phyloP scores from a whole-genome alignment of 2,797 vertebrate species.

The Lithobates pipiens region DNA sequence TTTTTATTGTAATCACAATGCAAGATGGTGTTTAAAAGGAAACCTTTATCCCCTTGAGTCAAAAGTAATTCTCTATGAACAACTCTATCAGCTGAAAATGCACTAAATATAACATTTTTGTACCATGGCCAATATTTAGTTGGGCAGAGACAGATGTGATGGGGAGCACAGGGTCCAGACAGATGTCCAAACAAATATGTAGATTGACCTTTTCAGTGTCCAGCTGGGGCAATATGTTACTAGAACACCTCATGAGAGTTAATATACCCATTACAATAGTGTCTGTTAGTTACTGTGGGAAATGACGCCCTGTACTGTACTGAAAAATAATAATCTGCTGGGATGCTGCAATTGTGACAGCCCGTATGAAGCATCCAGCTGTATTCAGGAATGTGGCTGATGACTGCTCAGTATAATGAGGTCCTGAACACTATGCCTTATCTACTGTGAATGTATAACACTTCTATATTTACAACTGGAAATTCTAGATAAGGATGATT shows the following conservation, averaged over 20 bases:
- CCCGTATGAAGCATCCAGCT: constrained; percentile 5
- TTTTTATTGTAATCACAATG: too few species aligned
- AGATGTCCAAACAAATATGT: not conserved
- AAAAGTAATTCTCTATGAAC: too few species aligned
- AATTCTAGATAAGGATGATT: constrained; percentile 32
- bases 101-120: not conserved
- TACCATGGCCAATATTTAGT: not conserved
- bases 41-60: too few species aligned
- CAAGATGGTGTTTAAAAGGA: too few species aligned
- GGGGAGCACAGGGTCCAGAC: not conserved
- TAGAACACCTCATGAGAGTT: not conserved
- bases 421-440: constrained; percentile 4
- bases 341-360: constrained; percentile 9
- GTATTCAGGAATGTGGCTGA: constrained; percentile 12
- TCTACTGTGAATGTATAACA: constrained; percentile 3
- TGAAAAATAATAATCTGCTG: constrained; percentile 10
- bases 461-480: constrained; percentile 33
- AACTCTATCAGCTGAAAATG: not conserved
- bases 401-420: constrained; percentile 25
- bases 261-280: not conserved
- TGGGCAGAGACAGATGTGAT: not conserved
- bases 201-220: not conserved
- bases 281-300: not conserved
- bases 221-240: not conserved
- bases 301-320: not conserved